Evolutionary conservation across 2,113 vertebrate species (phyloP), one percentile per base, ranked within the genome.

Genomic region (Dolichallabes microphthalmus): DNA sequence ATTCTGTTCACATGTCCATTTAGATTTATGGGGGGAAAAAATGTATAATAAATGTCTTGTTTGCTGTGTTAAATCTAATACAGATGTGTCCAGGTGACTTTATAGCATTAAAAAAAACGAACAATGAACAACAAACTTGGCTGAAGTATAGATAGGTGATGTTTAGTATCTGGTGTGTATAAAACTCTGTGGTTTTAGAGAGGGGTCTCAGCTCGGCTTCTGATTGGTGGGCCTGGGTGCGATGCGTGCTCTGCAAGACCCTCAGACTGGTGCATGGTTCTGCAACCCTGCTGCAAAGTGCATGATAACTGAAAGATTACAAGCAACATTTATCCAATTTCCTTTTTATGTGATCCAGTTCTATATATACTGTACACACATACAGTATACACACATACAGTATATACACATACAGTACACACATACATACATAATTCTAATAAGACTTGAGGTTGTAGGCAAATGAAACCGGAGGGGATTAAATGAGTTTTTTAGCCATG

Each of bases 211-310:
- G 73, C 63, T 61, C 39, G 25, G 10, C 57, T 58, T 82, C 77
- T 89, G 76, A 87, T 91, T 53, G 85, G 91, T 87, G 89, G 89
- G 91, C 87, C 91, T 89, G 86, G 89, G 87, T 89, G 64, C 19
- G 39, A 52, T 53, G 35, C 32, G 55, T 55, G 53, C 13, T 20
- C 27, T 69, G 86, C 90, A 92, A 83, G 91, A 92, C 89, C 91
- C 88, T 89, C 0, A n/a, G 1, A 35, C 86, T 53, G 64, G 50
- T 92, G 93, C 92, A 93, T 78, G 60, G 45, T 85, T 91, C 82
- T 93, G 92, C 93, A 92, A 64, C 45, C 2, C 79, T 87, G 57
- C 82, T 93, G 93, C 93, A 94, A 91, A 25, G 60, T 83, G 82
- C 82, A 83, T 58, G 50, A 35, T 25, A 32, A 58, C 19, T 75